These are phyloP conservation scores for Euleptes europaea DNA, from an alignment of 2,113 vertebrate species.

Conservation along the genomic window DNA sequence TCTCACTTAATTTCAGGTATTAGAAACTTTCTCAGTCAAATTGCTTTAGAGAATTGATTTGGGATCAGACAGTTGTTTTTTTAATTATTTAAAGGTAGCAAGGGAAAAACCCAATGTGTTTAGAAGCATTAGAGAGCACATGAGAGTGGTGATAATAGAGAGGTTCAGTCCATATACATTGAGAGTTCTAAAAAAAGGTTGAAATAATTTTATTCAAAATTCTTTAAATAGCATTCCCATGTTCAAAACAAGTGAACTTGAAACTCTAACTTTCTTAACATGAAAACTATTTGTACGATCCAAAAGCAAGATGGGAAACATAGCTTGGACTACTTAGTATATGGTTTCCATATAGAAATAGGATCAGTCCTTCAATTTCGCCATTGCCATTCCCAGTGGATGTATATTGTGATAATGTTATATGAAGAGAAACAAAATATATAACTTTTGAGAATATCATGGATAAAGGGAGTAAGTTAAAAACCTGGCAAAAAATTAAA, in stretches of 20 bases:
- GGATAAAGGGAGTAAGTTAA: no score
- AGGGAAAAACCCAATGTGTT: not conserved
- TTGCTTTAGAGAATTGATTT: conserved; percentile 26
- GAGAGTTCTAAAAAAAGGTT: conserved; percentile 36
- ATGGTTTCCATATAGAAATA: no score
- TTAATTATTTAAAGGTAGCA: not conserved
- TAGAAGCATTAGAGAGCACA: not conserved
- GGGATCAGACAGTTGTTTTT: not conserved
- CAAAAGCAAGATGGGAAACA: no score
- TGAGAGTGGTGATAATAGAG: not conserved
- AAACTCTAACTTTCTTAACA: not conserved
- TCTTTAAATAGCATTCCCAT: conserved; percentile 50
- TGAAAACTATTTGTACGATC: no score
- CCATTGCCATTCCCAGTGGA: no score
- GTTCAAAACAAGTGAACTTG: conserved; percentile 44
- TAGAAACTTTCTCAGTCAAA: conserved; percentile 29
- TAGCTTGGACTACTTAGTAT: no score
- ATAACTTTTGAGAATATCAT: no score
- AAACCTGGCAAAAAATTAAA: no score
- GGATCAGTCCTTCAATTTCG: no score
- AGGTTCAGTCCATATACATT: conserved; percentile 36
- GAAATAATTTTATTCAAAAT: conserved; percentile 47
- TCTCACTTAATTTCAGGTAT: not conserved
- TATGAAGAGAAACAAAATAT: no score
- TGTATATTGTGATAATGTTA: no score